Base-by-base conservation (phyloP, 2,888 invertebrate species). In the Drosophila falleni region DNA sequence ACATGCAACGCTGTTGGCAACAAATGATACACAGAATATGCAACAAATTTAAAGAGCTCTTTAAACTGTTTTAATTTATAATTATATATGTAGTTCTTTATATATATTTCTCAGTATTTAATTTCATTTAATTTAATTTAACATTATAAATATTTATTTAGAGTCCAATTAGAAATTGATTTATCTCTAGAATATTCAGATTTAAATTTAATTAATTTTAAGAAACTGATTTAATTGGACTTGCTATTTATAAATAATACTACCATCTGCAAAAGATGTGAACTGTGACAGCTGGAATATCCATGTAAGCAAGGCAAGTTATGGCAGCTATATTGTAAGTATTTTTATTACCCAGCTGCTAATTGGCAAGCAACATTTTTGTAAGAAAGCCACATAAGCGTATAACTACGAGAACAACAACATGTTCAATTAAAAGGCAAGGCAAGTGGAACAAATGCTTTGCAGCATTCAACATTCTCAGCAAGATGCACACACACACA, bases 1-100 rank as follows among this genome's bases (percentile, higher is more conserved):
- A 78, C 72, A 72, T 67, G 69, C 74, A 81, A 81, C 74, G 70
- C 63, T 75, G 51, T 49, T 55, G 65, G 62, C 69, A 54, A 50
- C 11, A 63, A 47, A 29, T 33, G 15, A 47, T 19, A 51, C 54
- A 75, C 75, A 72, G 75, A 73, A 74, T 73, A 71, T 70, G 63
- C 63, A 74, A 69, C 68, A 71, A 68, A 54, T 50, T 61, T 47
- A 44, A 60, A 62, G 69, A 39, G 71, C 23, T 56, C 49, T 71
- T 74, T 60, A 68, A 42, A 64, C 41, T 61, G 46, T 54, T 63
- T 53, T 19, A 69, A 65, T 49, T 49, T 23, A 5, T 16, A 13
- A 9, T 47, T 47, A 16, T 11, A 47, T 47, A 16, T 11, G 23
- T 55, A 10, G 8, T 23, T 10, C 3, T 31, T 42, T 9, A 19